Evolutionary conservation across 2,888 invertebrate genomes (phyloP).

Genomic region (Sesia bembeciformis): DNA sequence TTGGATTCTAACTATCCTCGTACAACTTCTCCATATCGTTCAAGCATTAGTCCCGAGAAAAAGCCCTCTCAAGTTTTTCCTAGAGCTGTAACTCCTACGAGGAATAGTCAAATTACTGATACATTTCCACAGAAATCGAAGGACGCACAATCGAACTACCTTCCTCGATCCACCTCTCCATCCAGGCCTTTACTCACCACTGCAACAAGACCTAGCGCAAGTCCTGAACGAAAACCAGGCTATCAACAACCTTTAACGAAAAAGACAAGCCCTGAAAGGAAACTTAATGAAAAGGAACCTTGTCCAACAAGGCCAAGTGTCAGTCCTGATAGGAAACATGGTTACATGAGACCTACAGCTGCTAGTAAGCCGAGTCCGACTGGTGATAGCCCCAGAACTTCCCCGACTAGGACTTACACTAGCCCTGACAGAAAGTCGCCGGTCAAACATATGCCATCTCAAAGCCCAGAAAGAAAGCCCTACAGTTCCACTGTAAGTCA

Average conservation of each 20-base stretch:
- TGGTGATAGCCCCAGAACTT: conserved; percentile 7
- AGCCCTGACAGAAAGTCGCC: conserved; percentile 26
- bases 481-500: neutral
- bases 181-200: neutral
- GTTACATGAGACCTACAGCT: conserved; percentile 41
- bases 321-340: conserved; percentile 33
- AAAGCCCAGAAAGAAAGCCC: conserved; percentile 20
- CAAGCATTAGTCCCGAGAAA: conserved; percentile 8
- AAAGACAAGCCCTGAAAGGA: conserved; percentile 18
- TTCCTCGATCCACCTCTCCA: too few species aligned
- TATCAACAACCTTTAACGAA: conserved; percentile 1
- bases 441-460: conserved; percentile 11
- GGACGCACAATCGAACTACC: too few species aligned
- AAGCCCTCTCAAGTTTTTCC: conserved; percentile 9
- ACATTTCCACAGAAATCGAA: neutral
- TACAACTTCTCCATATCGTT: conserved; percentile 38
- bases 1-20: conserved; percentile 13
- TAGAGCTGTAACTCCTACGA: neutral
- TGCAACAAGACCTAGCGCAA: conserved; percentile 26
- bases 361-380: conserved; percentile 17
- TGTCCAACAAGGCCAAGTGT: conserved; percentile 9
- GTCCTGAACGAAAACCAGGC: conserved; percentile 16
- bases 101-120: neutral
- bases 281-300: conserved; percentile 10
- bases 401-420: conserved; percentile 8